Evolutionary conservation across 2,888 invertebrate genomes (phyloP).

Genomic region (Muscina levida): DNA sequence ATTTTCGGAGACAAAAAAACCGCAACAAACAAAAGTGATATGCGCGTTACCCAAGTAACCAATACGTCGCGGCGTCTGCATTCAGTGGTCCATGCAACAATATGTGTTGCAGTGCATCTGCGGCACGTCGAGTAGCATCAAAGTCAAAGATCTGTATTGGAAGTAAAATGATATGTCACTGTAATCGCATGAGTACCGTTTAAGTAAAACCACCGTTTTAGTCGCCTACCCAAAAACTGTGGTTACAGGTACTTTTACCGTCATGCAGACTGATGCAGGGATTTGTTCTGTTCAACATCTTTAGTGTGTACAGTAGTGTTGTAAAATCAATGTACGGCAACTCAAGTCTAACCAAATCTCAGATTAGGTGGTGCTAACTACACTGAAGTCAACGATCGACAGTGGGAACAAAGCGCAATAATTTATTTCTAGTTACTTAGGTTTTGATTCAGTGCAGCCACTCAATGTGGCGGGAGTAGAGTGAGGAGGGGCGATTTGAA

Average conservation of each 20-base stretch:
- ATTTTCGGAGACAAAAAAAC: conserved; percentile 40
- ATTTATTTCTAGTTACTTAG: too few species aligned
- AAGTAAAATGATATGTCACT: conserved; percentile 64
- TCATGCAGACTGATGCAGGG: background rate
- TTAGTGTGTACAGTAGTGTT: too few species aligned
- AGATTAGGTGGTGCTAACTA: background rate
- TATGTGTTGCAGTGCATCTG: conserved; percentile 11
- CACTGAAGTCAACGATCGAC: background rate
- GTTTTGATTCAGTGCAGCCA: too few species aligned
- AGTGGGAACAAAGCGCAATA: too few species aligned
- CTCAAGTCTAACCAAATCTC: conserved; percentile 50
- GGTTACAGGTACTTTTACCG: background rate
- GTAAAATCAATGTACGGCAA: conserved; percentile 38
- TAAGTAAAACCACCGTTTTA: conserved; percentile 38
- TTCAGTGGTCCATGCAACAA: background rate
- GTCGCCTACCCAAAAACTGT: background rate
- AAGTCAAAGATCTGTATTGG: conserved; percentile 59
- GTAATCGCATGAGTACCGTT: conserved; percentile 61
- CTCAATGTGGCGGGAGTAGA: too few species aligned
- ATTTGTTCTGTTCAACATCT: too few species aligned
- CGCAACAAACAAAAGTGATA: conserved; percentile 27
- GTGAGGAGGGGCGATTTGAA: too few species aligned
- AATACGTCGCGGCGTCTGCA: background rate
- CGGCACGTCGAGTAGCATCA: conserved; percentile 27
- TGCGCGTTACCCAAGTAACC: too few species aligned